These are phyloP conservation scores for Lasius platythorax DNA, from an alignment of 2,888 invertebrate species.

Conservation along the genomic window DNA sequence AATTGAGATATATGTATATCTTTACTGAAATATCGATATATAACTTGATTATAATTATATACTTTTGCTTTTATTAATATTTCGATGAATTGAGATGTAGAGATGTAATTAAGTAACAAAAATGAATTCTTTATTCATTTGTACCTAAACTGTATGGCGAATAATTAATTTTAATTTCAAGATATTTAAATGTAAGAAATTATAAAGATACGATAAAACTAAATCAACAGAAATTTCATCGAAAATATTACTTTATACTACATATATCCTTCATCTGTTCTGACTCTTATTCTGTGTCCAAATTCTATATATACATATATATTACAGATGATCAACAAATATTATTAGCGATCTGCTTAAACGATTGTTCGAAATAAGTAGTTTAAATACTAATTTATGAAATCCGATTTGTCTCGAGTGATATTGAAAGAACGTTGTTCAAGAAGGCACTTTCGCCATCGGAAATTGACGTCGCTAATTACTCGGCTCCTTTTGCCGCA, in stretches of 20 bases:
- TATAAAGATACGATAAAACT: neutral
- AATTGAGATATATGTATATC: neutral
- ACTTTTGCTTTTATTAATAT: neutral
- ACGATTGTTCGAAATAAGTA: neutral
- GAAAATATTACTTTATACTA: neutral
- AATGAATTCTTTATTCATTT: neutral
- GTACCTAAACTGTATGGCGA: neutral
- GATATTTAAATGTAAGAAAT: neutral
- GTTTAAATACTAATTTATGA: neutral
- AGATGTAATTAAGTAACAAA: neutral
- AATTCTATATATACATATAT: neutral
- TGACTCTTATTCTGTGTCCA: neutral
- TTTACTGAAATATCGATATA: neutral
- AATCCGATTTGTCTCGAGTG: constrained; percentile 31
- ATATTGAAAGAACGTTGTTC: constrained; percentile 4
- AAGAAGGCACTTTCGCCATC: constrained; percentile 30
- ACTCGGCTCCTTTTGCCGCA: constrained; percentile 9
- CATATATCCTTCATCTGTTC: neutral
- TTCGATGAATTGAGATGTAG: neutral
- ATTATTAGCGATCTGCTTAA: neutral
- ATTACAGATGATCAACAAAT: neutral
- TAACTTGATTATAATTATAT: neutral
- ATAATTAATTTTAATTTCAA: neutral
- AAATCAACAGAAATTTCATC: neutral
- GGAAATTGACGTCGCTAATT: constrained; percentile 41